Evolutionary conservation across 2,113 vertebrate species (phyloP).

Genomic region (Lepisosteus osseus): DNA sequence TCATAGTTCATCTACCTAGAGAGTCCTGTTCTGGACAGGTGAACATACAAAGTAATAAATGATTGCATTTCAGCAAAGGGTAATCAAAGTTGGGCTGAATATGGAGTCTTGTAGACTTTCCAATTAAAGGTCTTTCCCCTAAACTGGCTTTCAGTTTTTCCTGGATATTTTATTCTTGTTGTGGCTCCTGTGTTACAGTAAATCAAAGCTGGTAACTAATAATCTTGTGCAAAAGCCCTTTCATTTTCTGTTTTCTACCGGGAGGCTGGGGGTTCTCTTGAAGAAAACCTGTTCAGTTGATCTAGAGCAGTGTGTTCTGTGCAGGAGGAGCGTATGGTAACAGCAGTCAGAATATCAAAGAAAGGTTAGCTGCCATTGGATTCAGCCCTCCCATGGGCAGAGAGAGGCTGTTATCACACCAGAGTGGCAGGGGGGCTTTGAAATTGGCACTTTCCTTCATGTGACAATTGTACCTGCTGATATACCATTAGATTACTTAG

Average conservation of each 20-base stretch:
- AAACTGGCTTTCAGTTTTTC: not conserved
- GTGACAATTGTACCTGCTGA: constrained; percentile 55
- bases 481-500: constrained; percentile 54
- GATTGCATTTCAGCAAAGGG: not conserved
- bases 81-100: not conserved
- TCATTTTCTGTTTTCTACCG: constrained; percentile 4
- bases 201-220: constrained; percentile 6
- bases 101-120: not conserved
- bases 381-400: constrained; percentile 35
- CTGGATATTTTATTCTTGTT: not conserved
- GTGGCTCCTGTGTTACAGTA: not conserved
- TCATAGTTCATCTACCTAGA: no score
- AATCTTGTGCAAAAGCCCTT: not conserved
- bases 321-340: constrained; percentile 5
- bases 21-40: no score
- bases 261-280: not conserved
- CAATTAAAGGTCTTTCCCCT: not conserved
- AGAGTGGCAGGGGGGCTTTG: constrained; percentile 47
- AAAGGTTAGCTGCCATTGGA: constrained; percentile 33
- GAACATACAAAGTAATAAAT: no score
- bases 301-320: not conserved
- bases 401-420: constrained; percentile 49
- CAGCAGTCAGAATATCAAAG: constrained; percentile 35
- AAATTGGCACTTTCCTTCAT: constrained; percentile 57
- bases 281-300: constrained; percentile 1